A percentile compares a stretch with the other conserved stretches of the same genome.
Evolutionary conservation across 1,140 invertebrate species (phyloP).

Genomic region (Zaprionus ornatus): DNA sequence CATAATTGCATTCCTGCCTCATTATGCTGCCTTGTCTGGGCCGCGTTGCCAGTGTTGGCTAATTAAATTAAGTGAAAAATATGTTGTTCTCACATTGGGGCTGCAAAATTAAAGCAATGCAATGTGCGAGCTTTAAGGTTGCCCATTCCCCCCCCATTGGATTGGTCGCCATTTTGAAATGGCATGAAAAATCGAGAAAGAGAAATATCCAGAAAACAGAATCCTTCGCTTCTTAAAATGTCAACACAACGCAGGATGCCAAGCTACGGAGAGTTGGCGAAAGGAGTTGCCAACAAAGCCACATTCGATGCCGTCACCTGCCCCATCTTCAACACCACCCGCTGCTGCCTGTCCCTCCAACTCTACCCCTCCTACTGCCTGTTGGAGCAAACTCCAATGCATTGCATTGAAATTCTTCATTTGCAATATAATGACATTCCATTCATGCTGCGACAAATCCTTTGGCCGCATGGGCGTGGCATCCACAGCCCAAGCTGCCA

Average conservation of each 20-base stretch:
- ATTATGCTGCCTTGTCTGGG: slow-evolving; percentile 63
- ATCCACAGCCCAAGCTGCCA: slow-evolving; percentile 36
- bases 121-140: neutral
- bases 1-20: slow-evolving; percentile 79
- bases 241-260: slow-evolving; percentile 62
- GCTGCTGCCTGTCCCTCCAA: neutral
- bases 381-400: slow-evolving; percentile 62
- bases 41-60: slow-evolving; percentile 2
- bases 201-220: slow-evolving; percentile 63
- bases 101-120: neutral
- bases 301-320: neutral
- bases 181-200: slow-evolving; percentile 4
- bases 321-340: no score
- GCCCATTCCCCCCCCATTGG: neutral
- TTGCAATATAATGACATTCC: slow-evolving; percentile 80
- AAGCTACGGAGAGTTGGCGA: neutral
- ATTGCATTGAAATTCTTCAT: slow-evolving; percentile 80
- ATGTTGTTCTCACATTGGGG: neutral
- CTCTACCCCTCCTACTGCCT: neutral
- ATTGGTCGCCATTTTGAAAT: slow-evolving; percentile 63
- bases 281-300: neutral
- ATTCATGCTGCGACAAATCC: slow-evolving; percentile 50
- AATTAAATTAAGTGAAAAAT: neutral
- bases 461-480: slow-evolving; percentile 55
- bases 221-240: slow-evolving; percentile 80